phyloP scores from a whole-genome alignment of 2,888 invertebrate species.

The Azorinus chamasolen region DNA sequence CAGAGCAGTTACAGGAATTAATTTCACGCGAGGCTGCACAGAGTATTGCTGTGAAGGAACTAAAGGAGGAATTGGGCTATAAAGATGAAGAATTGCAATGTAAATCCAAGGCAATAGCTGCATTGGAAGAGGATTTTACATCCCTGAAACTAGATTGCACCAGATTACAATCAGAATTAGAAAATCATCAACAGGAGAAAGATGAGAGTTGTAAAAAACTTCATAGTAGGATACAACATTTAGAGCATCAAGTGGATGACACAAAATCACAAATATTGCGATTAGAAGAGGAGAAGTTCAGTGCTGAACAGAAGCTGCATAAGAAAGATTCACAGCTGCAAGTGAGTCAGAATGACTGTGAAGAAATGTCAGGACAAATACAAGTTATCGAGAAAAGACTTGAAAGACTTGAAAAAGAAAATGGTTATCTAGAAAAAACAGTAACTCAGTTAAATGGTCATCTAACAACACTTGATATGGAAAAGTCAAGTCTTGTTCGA shows the following conservation, averaged over 20 bases:
- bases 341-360: constrained; percentile 50
- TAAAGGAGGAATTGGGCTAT: constrained; percentile 45
- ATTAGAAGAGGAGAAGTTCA: constrained; percentile 41
- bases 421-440: constrained; percentile 35
- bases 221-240: not conserved
- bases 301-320: constrained; percentile 49
- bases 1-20: not conserved
- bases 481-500: constrained; percentile 33
- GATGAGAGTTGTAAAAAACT: constrained; percentile 6
- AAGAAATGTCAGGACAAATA: constrained; percentile 46
- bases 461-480: constrained; percentile 54
- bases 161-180: constrained; percentile 1
- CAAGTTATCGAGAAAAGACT: constrained; percentile 39
- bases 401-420: constrained; percentile 55
- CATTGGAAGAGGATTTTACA: not conserved
- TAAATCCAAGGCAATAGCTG: not conserved
- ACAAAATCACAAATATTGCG: constrained; percentile 6
- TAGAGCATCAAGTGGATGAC: not conserved
- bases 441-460: constrained; percentile 44
- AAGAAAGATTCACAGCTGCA: constrained; percentile 52
- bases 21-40: not conserved
- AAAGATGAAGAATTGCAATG: constrained; percentile 25
- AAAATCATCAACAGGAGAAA: constrained; percentile 9
- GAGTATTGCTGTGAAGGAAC: not conserved
- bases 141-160: constrained; percentile 3